These are phyloP conservation scores for Mythimna ferrago DNA, from an alignment of 2,888 invertebrate genomes.

Conservation along the genomic window DNA sequence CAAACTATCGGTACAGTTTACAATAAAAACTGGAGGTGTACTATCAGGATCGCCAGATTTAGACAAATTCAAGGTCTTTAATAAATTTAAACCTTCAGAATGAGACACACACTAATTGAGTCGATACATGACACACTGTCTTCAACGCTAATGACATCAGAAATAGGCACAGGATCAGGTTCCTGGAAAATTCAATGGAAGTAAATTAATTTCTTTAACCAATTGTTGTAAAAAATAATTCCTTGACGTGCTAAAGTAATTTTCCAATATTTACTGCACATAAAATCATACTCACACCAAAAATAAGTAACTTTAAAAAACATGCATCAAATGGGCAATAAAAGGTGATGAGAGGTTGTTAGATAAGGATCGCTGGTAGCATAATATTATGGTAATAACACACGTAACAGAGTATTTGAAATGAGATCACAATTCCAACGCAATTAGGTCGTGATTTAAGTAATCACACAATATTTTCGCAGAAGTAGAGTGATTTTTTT, in stretches of 20 bases:
- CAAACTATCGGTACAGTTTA: conserved; percentile 2
- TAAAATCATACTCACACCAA: not conserved
- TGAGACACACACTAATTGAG: no score
- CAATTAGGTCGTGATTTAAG: not conserved
- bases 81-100: no score
- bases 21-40: conserved; percentile 4
- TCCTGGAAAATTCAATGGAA: no score
- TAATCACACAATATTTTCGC: not conserved
- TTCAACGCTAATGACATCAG: no score
- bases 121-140: no score
- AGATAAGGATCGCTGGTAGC: not conserved
- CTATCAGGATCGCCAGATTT: no score
- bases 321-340: not conserved
- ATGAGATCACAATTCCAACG: not conserved
- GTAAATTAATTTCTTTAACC: no score
- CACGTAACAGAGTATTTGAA: not conserved
- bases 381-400: not conserved
- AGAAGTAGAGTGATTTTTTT: not conserved
- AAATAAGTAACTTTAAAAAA: not conserved
- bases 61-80: no score
- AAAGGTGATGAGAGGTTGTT: not conserved
- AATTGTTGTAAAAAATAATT: no score
- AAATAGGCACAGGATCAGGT: no score
- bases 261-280: no score
- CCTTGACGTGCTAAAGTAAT: no score